phyloP scores from a whole-genome alignment of 2,113 vertebrate genomes.

The Oryzias woworae region DNA sequence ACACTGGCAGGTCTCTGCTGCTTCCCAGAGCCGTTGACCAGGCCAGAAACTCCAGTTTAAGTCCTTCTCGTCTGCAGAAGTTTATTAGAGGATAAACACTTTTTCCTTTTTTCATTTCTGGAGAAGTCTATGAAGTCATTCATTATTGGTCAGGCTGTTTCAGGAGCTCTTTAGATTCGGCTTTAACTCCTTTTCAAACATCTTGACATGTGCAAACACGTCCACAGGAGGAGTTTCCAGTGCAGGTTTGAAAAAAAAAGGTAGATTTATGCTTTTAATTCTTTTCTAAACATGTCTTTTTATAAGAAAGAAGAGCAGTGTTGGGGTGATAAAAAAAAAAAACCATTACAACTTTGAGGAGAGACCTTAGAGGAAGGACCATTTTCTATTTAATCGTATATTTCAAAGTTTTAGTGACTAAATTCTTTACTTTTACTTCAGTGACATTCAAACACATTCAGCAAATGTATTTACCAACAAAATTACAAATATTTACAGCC shows the following conservation, averaged over 20 bases:
- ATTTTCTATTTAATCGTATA: no score
- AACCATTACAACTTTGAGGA: no score
- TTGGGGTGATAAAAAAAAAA: no score
- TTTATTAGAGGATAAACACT: slow-evolving; percentile 63
- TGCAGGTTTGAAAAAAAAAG: slow-evolving; percentile 31
- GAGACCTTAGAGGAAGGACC: no score
- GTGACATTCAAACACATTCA: no score
- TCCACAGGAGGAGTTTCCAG: slow-evolving; percentile 45
- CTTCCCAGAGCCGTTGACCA: slow-evolving; percentile 19
- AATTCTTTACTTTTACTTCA: no score
- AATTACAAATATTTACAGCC: no score
- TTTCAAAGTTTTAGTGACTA: no score
- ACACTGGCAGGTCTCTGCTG: slow-evolving; percentile 38
- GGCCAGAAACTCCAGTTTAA: slow-evolving; percentile 41
- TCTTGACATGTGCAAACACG: slow-evolving; percentile 45
- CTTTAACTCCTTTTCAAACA: slow-evolving; percentile 53
- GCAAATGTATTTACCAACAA: no score
- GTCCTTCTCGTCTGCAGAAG: slow-evolving; percentile 32
- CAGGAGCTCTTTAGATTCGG: slow-evolving; percentile 20
- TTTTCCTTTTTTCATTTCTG: slow-evolving; percentile 26
- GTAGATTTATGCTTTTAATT: slow-evolving; percentile 11
- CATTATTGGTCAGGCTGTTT: slow-evolving; percentile 30
- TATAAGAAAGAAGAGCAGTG: no score
- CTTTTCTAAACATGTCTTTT: background rate
- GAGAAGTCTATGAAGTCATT: slow-evolving; percentile 56